Evolutionary conservation across 2,797 vertebrate genomes (phyloP).

Genomic region (Lophotriccus pileatus): DNA sequence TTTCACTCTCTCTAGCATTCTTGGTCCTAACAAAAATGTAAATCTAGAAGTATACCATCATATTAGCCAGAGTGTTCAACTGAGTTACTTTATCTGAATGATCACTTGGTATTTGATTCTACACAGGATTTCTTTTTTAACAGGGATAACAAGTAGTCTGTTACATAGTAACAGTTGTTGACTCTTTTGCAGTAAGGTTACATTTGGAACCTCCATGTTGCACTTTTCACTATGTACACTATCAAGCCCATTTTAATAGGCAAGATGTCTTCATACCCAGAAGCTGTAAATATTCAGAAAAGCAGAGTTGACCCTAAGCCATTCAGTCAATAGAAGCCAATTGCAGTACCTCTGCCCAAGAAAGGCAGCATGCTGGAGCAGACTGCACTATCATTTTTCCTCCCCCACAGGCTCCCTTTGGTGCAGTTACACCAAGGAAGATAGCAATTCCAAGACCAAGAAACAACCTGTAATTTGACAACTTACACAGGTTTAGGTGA

Average conservation of each 20-base stretch:
- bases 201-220: background rate
- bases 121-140: background rate
- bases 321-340: background rate
- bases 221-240: background rate
- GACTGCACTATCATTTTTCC: background rate
- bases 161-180: background rate
- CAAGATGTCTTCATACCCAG: background rate
- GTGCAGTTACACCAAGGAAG: background rate
- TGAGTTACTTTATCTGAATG: background rate
- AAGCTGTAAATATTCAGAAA: background rate
- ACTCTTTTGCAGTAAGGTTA: background rate
- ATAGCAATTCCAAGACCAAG: background rate
- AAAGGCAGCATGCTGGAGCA: background rate
- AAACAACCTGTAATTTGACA: background rate
- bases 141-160: background rate
- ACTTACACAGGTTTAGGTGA: background rate
- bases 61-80: background rate
- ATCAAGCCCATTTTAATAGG: background rate
- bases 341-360: background rate
- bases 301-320: background rate
- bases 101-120: background rate
- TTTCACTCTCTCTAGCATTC: background rate
- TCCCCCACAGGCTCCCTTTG: background rate
- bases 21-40: background rate
- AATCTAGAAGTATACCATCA: background rate